A percentile compares a stretch with the other conserved stretches of the same genome.
Evolutionary conservation across 2,113 vertebrate genomes (phyloP).

Genomic region (Leucosticte australis): DNA sequence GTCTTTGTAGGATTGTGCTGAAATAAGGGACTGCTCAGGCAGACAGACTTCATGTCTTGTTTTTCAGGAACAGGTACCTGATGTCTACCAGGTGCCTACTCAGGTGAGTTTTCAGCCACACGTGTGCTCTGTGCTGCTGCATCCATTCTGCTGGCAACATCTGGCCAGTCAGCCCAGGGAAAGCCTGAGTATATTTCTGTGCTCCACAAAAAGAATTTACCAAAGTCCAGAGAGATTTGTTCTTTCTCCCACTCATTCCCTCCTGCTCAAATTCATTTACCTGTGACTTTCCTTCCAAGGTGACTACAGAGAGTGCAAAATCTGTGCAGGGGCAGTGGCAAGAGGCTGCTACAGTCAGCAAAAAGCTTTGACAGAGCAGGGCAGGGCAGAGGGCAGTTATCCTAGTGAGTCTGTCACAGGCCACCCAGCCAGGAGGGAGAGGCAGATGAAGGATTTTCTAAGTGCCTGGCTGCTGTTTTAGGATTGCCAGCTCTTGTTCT

Average conservation of each 20-base stretch:
- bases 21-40: not conserved
- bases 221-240: not conserved
- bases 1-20: not conserved
- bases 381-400: not conserved
- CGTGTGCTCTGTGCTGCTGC: not conserved
- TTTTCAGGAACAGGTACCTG: not conserved
- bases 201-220: not conserved
- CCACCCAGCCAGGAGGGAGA: not conserved
- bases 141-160: not conserved
- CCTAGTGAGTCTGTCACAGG: not conserved
- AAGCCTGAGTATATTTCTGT: not conserved
- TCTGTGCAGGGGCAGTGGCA: not conserved
- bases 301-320: not conserved
- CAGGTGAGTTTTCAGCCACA: not conserved
- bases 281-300: not conserved
- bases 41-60: not conserved
- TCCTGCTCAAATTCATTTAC: not conserved
- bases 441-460: not conserved
- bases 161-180: not conserved
- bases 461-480: not conserved
- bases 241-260: not conserved
- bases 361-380: rapidly evolving
- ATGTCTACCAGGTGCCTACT: not conserved
- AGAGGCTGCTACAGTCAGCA: not conserved
- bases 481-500: not conserved